Percentiles rank a stretch among this genome's conserved stretches.
These are phyloP conservation scores for Bombus breviceps DNA, from an alignment of 1,140 invertebrate species.

Conservation along the genomic window DNA sequence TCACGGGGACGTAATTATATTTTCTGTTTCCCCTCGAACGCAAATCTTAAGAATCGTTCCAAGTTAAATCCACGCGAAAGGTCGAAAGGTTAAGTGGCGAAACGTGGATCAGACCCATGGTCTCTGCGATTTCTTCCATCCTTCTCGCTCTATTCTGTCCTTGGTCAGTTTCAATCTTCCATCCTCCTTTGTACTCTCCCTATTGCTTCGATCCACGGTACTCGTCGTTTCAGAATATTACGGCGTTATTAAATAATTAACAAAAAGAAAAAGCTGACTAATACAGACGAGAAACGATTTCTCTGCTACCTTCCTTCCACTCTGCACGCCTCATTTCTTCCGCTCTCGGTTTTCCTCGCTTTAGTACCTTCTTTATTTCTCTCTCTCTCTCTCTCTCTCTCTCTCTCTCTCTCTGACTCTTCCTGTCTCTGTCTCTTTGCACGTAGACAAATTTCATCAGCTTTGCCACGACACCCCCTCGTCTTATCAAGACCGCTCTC, in stretches of 20 bases:
- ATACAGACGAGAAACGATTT: not conserved
- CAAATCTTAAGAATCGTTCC: not conserved
- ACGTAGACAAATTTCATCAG: not conserved
- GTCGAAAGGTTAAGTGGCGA: constrained; percentile 15
- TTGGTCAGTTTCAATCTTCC: not conserved
- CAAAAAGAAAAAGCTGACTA: not conserved
- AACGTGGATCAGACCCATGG: not conserved
- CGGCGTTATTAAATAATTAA: constrained; percentile 31
- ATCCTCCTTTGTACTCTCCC: not conserved
- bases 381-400: not conserved
- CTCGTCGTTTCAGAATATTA: constrained; percentile 10
- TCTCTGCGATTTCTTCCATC: not conserved
- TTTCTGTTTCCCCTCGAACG: not conserved
- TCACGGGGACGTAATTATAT: not conserved
- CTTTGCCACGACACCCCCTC: not conserved
- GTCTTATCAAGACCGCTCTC: not conserved
- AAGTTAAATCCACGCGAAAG: not conserved
- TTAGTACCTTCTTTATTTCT: not conserved
- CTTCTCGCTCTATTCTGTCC: not conserved
- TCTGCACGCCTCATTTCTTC: not conserved
- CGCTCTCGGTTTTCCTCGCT: not conserved
- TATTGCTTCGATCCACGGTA: not conserved
- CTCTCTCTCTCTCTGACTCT: not conserved
- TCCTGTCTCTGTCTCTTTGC: not conserved
- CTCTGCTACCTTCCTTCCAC: not conserved